A percentile compares a stretch with the other conserved stretches of the same genome.
These are phyloP conservation scores for Hephaestus fuliginosus DNA, from an alignment of 2,797 vertebrate species.

Conservation along the genomic window DNA sequence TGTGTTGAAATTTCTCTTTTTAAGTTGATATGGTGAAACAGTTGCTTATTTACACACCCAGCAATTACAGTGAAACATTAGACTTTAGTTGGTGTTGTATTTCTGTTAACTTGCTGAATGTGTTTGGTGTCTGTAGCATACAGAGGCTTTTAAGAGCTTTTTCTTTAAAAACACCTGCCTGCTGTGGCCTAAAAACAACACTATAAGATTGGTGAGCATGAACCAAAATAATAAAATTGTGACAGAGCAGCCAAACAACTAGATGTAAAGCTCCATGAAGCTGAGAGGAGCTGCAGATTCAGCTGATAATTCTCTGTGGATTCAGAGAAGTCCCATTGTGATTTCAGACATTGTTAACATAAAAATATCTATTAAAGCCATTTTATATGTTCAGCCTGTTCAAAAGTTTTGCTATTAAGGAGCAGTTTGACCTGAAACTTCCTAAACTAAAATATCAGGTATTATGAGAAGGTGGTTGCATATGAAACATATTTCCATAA, in stretches of 20 bases:
- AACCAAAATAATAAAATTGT: not conserved
- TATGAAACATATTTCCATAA: slow-evolving; percentile 24
- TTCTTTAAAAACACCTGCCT: not conserved
- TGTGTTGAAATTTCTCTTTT: not conserved
- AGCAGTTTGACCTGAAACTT: slow-evolving; percentile 1
- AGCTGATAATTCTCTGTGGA: not conserved
- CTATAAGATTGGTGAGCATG: not conserved
- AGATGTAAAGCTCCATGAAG: not conserved
- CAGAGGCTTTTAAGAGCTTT: not conserved
- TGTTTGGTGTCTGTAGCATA: not conserved
- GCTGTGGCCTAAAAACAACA: not conserved
- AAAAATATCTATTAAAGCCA: not conserved
- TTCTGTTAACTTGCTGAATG: not conserved
- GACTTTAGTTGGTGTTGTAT: too few species aligned
- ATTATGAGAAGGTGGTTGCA: slow-evolving; percentile 7
- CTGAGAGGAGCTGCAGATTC: not conserved
- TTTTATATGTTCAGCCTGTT: not conserved
- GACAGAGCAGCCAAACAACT: too few species aligned
- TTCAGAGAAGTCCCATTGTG: not conserved
- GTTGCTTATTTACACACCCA: not conserved
- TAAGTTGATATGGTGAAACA: not conserved
- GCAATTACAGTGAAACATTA: not conserved
- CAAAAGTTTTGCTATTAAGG: not conserved
- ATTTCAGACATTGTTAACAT: not conserved
- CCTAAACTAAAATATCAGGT: not conserved